phyloP scores from a whole-genome alignment of 2,888 invertebrate genomes.

The Eutolmus rufibarbis region DNA sequence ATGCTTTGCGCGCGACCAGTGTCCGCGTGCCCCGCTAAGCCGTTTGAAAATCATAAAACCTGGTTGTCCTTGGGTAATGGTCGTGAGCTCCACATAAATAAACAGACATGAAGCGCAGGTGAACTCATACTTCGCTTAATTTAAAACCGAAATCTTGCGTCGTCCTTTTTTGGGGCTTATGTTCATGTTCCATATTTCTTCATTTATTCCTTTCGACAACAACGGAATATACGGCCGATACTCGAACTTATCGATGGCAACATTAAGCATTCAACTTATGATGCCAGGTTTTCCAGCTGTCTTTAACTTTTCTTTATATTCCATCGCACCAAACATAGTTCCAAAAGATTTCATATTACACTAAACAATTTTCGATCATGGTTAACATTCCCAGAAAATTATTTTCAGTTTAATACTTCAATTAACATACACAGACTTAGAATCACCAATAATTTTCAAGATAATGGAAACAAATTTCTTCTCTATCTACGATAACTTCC shows the following conservation, averaged over 20 bases:
- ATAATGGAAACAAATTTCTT: too few species aligned
- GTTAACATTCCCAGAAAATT: too few species aligned
- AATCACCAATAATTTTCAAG: too few species aligned
- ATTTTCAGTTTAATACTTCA: too few species aligned
- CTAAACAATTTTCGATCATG: too few species aligned
- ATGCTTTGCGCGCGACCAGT: not conserved
- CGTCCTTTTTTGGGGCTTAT: not conserved
- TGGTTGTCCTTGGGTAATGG: slow-evolving; percentile 8
- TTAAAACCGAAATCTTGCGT: not conserved
- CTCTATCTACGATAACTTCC: too few species aligned
- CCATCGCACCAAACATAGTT: too few species aligned
- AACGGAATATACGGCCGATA: not conserved
- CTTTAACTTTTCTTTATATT: not conserved
- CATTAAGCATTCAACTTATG: not conserved
- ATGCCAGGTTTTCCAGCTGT: not conserved
- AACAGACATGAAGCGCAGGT: not conserved
- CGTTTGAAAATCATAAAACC: not conserved
- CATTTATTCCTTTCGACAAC: not conserved
- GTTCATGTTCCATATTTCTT: not conserved
- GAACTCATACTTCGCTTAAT: not conserved
- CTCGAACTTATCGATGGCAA: not conserved
- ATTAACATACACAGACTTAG: too few species aligned
- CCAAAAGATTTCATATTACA: too few species aligned
- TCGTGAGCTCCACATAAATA: not conserved
- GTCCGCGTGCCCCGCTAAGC: not conserved